Evolutionary conservation across 2,888 invertebrate genomes (phyloP).

Genomic region (Melanostoma mellinum): DNA sequence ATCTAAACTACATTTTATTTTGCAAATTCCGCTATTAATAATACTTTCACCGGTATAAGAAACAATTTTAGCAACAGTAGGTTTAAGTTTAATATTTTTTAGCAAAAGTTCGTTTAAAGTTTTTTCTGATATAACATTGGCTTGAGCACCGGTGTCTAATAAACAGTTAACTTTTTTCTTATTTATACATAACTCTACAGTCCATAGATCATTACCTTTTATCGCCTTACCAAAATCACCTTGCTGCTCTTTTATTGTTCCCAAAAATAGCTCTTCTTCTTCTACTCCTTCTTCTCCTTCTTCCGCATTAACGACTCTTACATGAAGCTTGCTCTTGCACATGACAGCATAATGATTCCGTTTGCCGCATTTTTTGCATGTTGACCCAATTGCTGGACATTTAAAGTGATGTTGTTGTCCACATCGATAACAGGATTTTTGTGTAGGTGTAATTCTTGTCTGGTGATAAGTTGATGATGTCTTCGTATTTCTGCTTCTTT

Average conservation of each 20-base stretch:
- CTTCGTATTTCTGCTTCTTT: not conserved
- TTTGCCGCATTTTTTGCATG: constrained; percentile 25
- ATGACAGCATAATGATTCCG: constrained; percentile 5
- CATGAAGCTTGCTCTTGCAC: constrained; percentile 18
- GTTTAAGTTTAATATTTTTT: not conserved
- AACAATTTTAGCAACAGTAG: constrained; percentile 73
- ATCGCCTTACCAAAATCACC: not conserved
- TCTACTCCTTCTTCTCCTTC: constrained; percentile 16
- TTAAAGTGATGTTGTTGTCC: constrained; percentile 21
- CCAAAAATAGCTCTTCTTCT: constrained; percentile 25
- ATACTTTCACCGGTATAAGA: constrained; percentile 15
- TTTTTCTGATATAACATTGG: constrained; percentile 13
- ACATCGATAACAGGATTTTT: constrained; percentile 11
- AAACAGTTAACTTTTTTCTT: constrained; percentile 24
- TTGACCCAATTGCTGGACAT: constrained; percentile 14
- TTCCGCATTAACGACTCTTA: constrained; percentile 17
- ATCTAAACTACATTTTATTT: constrained; percentile 3
- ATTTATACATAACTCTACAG: constrained; percentile 21
- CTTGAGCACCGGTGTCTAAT: constrained; percentile 15
- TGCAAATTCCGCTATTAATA: constrained; percentile 1
- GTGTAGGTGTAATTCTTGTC: not conserved
- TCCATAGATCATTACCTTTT: constrained; percentile 17
- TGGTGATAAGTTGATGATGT: not conserved
- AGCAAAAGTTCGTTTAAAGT: not conserved
- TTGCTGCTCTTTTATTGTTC: constrained; percentile 6